Evolutionary conservation across 2,888 invertebrate genomes (phyloP), one percentile per base, ranked within the genome.

Genomic region (Ernsta delagoae): DNA sequence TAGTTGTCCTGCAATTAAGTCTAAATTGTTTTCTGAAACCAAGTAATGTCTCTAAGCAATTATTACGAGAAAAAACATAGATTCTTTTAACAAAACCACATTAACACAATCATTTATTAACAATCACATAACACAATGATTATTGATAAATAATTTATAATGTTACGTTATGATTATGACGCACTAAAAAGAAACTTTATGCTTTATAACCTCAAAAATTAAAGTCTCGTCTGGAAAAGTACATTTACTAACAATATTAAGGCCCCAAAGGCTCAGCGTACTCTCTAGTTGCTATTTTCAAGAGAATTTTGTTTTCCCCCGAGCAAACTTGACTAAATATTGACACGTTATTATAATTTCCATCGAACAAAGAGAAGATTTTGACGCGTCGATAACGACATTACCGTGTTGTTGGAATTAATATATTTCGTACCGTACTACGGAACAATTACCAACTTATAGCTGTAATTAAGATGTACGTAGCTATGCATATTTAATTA

Each of bases 291-390:
- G 31, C 34, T 53, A 53, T n/a, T 53, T 53, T 53, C 9, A 31
- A 12, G 53, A 16, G 24, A 3, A 31, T 31, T 53, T 53, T 53
- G 31, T 9, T 56, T 56, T 24, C 54, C 54, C 54, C 4, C 11
- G 54, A 54, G 54, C 16, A 16, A 11, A 6, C 61, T 41, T 57
- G 16, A 57, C 45, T 65, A 65, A 54, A 65, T 45, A 65, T 57
- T 34, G 57, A 57, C 65, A 65, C 45, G 41, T 62, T 62, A 56
- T 65, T 65, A 57, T 65, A 64, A 65, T 65, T 65, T 65, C 65
- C 12, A 57, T 34, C 16, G 57, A 65, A 48, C 57, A 65, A 48
- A 57, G 57, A 24, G 31, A 8, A 16, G 36, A 65, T 65, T 34
- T 65, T 36, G 31, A 36, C 11, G 57, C 45, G 43, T 34, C 16